A percentile compares a stretch with the other conserved stretches of the same genome.
Evolutionary conservation across 2,113 vertebrate genomes (phyloP).

Genomic region (Mesitornis unicolor): DNA sequence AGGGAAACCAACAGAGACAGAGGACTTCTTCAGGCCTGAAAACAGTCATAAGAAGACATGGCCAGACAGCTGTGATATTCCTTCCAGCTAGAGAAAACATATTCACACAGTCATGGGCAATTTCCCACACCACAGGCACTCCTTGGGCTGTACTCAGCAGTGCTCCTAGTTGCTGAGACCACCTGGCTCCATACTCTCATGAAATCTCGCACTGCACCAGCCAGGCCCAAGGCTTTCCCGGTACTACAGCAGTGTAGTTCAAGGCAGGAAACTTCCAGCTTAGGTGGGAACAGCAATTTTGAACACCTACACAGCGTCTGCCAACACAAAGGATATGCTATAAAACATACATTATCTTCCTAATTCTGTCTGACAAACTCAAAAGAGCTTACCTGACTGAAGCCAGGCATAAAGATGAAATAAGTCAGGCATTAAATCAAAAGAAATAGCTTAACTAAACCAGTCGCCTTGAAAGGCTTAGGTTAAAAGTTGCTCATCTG

Average conservation of each 20-base stretch:
- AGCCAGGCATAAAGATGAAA: neutral
- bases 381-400: neutral
- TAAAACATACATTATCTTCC: neutral
- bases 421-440: neutral
- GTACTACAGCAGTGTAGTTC: neutral
- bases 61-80: neutral
- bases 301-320: neutral
- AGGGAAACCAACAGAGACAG: neutral
- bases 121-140: neutral
- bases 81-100: neutral
- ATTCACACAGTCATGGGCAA: rapidly evolving
- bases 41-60: neutral
- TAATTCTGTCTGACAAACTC: neutral
- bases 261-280: neutral
- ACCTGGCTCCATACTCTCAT: neutral
- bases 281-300: neutral
- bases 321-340: neutral
- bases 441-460: neutral
- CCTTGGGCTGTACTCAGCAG: neutral
- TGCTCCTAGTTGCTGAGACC: neutral
- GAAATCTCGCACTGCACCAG: neutral
- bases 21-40: neutral
- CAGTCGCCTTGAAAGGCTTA: neutral
- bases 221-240: neutral
- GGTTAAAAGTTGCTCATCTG: neutral